phyloP scores from a whole-genome alignment of 2,113 vertebrate species.

The Megalops atlanticus region DNA sequence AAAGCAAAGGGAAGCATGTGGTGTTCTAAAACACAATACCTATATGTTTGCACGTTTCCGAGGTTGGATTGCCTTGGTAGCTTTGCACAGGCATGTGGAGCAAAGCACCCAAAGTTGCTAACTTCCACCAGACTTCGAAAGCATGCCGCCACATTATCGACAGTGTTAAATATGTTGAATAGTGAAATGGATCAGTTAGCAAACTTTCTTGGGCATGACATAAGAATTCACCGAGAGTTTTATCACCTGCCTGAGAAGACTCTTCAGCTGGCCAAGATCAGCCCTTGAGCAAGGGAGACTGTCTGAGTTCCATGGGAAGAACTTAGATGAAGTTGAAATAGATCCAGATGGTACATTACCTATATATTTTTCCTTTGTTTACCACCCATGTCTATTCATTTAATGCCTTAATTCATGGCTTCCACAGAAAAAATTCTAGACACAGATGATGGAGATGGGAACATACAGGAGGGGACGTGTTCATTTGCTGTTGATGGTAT shows the following conservation, averaged over 20 bases:
- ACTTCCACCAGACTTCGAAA: slow-evolving; percentile 38
- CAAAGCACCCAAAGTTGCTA: slow-evolving; percentile 24
- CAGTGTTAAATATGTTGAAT: slow-evolving; percentile 37
- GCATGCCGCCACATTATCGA: slow-evolving; percentile 38
- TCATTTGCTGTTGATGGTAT: slow-evolving; percentile 2
- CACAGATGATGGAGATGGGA: background rate
- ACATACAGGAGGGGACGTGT: background rate
- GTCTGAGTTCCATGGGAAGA: slow-evolving; percentile 36
- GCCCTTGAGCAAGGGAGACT: slow-evolving; percentile 25
- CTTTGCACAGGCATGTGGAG: slow-evolving; percentile 32
- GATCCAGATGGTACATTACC: too few relatives aligned
- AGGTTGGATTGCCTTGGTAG: slow-evolving; percentile 40
- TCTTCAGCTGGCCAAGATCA: slow-evolving; percentile 26
- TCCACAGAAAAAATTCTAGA: background rate
- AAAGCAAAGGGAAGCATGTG: background rate
- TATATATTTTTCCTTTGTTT: too few relatives aligned
- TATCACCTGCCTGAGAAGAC: slow-evolving; percentile 39
- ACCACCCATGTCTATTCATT: too few relatives aligned
- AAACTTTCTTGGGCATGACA: slow-evolving; percentile 41
- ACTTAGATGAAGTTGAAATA: too few relatives aligned
- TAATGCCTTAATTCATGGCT: background rate
- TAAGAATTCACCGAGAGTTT: slow-evolving; percentile 27
- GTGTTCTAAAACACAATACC: background rate
- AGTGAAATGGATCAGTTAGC: slow-evolving; percentile 42
- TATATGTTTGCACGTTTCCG: slow-evolving; percentile 30